Percentiles rank a stretch among this genome's conserved stretches.
phyloP scores from a whole-genome alignment of 2,888 invertebrate genomes.

The Pristionchus japonicus region DNA sequence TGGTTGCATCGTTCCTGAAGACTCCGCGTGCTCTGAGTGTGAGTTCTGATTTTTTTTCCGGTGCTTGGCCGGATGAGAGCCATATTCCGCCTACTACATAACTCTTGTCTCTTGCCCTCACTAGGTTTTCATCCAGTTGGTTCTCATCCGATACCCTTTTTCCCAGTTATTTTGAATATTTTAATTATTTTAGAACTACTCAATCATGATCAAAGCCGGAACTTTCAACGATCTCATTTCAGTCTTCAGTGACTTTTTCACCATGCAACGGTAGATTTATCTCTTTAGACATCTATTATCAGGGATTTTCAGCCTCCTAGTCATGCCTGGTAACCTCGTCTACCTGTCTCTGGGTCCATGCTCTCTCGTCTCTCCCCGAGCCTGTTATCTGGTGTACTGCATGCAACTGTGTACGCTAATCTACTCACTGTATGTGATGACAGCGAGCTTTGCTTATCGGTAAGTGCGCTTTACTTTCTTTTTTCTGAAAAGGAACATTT shows the following conservation, averaged over 20 bases:
- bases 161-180: neutral
- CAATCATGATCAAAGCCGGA: slow-evolving; percentile 1
- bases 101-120: too few species aligned
- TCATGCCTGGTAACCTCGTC: neutral
- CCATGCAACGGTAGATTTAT: neutral
- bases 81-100: too few species aligned
- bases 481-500: neutral
- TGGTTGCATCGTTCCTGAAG: neutral
- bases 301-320: neutral
- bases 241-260: neutral
- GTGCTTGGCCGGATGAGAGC: too few species aligned
- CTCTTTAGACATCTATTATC: neutral
- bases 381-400: neutral
- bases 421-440: neutral
- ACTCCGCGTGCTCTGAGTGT: neutral
- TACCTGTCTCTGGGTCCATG: neutral
- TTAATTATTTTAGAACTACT: neutral
- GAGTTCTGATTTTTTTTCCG: neutral
- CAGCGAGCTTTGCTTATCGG: neutral
- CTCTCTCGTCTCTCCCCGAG: neutral
- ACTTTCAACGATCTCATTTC: neutral
- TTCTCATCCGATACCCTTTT: too few species aligned
- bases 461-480: neutral
- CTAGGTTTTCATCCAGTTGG: too few species aligned
- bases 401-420: neutral